A percentile compares a stretch with the other conserved stretches of the same genome.
These are phyloP conservation scores for Eudasyphora cyanicolor DNA, from an alignment of 2,888 invertebrate genomes.

Conservation along the genomic window DNA sequence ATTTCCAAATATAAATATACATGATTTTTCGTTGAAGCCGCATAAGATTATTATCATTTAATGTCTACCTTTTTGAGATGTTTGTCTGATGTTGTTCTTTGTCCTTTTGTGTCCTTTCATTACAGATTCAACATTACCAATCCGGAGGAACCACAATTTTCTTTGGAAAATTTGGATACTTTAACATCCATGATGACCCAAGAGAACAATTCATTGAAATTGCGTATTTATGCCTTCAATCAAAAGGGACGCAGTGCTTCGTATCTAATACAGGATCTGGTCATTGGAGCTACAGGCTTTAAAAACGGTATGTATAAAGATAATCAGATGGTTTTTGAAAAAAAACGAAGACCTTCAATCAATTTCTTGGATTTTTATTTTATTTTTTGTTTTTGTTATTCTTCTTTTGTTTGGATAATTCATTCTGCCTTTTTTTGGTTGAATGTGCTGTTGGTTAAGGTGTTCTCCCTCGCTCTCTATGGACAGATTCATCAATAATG, in stretches of 20 bases:
- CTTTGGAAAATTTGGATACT: slow-evolving; percentile 83
- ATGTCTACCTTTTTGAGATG: neutral
- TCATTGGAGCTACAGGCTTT: slow-evolving; percentile 88
- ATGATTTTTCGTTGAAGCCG: neutral
- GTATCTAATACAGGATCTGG: slow-evolving; percentile 87
- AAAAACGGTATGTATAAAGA: slow-evolving; percentile 82
- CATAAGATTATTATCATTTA: neutral
- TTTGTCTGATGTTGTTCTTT: slow-evolving; percentile 7
- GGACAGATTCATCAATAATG: neutral
- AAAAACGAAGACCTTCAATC: neutral
- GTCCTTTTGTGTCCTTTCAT: slow-evolving; percentile 47
- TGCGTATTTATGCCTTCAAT: slow-evolving; percentile 89
- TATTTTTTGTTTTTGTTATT: neutral
- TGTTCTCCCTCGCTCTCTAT: neutral
- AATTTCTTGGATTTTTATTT: slow-evolving; percentile 6
- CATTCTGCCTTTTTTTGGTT: neutral
- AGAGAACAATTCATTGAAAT: slow-evolving; percentile 89
- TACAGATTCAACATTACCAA: slow-evolving; percentile 79
- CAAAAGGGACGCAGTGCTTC: slow-evolving; percentile 89
- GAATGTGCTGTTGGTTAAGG: neutral
- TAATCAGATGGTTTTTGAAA: neutral
- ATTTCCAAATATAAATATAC: neutral
- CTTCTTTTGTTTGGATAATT: neutral
- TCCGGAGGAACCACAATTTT: slow-evolving; percentile 78
- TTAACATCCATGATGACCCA: slow-evolving; percentile 88